phyloP scores from a whole-genome alignment of 2,888 invertebrate genomes.

The Acanthococcus lagerstroemiae region DNA sequence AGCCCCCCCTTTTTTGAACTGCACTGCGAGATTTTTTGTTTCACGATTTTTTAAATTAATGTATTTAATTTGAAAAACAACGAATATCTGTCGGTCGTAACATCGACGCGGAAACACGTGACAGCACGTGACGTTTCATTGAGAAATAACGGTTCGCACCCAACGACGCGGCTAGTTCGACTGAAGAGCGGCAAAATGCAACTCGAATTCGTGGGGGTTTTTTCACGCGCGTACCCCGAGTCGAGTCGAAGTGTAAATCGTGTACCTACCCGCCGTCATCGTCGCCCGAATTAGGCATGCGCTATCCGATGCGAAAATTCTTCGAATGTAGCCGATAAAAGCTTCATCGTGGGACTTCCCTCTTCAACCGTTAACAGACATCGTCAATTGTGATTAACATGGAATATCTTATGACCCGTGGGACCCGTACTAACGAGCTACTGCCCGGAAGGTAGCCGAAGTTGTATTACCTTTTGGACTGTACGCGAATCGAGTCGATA shows the following conservation, averaged over 20 bases:
- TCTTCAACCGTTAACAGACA: constrained; percentile 27
- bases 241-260: too few species aligned
- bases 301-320: constrained; percentile 21
- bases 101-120: constrained; percentile 19
- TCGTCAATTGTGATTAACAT: constrained; percentile 31
- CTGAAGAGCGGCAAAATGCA: constrained; percentile 7
- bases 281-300: constrained; percentile 24
- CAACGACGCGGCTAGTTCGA: constrained; percentile 2
- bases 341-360: constrained; percentile 28
- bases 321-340: constrained; percentile 27
- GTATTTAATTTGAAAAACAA: too few species aligned
- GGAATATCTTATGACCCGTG: constrained; percentile 29
- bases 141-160: constrained; percentile 13
- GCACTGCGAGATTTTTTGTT: too few species aligned
- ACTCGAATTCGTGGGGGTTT: background rate
- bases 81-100: too few species aligned
- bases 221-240: too few species aligned
- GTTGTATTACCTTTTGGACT: constrained; percentile 29
- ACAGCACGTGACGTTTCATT: background rate
- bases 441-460: constrained; percentile 29
- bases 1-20: too few species aligned
- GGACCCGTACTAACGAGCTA: constrained; percentile 25
- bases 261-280: background rate
- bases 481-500: constrained; percentile 9
- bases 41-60: too few species aligned